Evolutionary conservation across 2,113 vertebrate species (phyloP).

Genomic region (Plecotus auritus): DNA sequence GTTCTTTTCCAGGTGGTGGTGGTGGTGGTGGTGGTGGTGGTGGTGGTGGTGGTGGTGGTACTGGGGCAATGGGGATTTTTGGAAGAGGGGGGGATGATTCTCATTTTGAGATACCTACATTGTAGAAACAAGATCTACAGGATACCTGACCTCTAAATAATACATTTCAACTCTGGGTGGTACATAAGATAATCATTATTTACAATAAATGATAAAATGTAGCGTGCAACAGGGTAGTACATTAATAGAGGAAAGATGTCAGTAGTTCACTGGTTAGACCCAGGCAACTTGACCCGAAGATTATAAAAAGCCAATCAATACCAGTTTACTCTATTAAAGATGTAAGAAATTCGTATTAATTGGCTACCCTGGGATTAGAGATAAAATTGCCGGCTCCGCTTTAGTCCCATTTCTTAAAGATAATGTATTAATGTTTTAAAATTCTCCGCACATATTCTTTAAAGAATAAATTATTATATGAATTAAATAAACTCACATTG

Average conservation of each 20-base stretch:
- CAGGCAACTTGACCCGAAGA: constrained; percentile 1
- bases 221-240: neutral
- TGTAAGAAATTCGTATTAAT: constrained; percentile 23
- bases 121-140: constrained; percentile 36
- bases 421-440: constrained; percentile 4
- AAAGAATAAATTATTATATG: constrained; percentile 42
- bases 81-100: neutral
- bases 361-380: neutral
- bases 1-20: neutral
- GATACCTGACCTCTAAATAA: constrained; percentile 36
- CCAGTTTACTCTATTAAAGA: neutral
- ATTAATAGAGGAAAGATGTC: constrained; percentile 18
- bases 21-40: neutral
- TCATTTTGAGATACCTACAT: constrained; percentile 17
- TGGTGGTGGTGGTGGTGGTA: neutral
- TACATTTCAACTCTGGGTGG: constrained; percentile 36
- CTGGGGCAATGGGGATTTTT: neutral
- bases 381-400: constrained; percentile 30
- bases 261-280: constrained; percentile 3
- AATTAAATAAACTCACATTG: neutral
- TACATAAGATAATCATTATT: constrained; percentile 4
- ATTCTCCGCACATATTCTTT: constrained; percentile 17
- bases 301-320: constrained; percentile 33
- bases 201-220: neutral
- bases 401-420: constrained; percentile 35